These are phyloP conservation scores for Atrichornis clamosus DNA, from an alignment of 2,113 vertebrate species.

Conservation along the genomic window DNA sequence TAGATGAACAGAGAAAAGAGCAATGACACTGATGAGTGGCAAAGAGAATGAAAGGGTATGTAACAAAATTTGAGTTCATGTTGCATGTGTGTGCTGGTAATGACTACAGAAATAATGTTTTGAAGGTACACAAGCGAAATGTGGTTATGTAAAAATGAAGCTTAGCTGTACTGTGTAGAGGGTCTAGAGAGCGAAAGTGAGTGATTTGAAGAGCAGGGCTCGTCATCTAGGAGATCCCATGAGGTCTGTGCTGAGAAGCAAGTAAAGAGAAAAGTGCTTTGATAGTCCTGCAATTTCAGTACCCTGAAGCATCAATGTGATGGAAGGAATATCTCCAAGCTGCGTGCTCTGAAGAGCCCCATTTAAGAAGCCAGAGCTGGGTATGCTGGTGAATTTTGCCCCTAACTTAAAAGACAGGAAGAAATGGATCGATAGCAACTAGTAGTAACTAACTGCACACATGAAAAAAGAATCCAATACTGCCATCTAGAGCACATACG, in stretches of 20 bases:
- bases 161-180: neutral
- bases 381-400: neutral
- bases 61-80: fast-evolving
- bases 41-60: neutral
- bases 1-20: neutral
- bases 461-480: neutral
- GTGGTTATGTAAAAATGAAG: neutral
- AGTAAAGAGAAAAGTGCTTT: neutral
- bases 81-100: neutral
- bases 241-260: neutral
- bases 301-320: neutral
- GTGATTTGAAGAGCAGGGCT: neutral
- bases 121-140: neutral
- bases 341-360: neutral
- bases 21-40: neutral
- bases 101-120: neutral
- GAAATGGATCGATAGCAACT: neutral
- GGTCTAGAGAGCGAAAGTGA: neutral
- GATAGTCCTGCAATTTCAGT: neutral
- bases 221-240: fast-evolving
- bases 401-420: neutral
- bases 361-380: neutral
- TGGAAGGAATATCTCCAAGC: neutral
- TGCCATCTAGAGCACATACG: constrained; percentile 56
- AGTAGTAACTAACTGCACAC: neutral